A percentile compares a stretch with the other conserved stretches of the same genome.
These are phyloP conservation scores for Cosmorhoe ocellata DNA, from an alignment of 2,888 invertebrate species.

Conservation along the genomic window DNA sequence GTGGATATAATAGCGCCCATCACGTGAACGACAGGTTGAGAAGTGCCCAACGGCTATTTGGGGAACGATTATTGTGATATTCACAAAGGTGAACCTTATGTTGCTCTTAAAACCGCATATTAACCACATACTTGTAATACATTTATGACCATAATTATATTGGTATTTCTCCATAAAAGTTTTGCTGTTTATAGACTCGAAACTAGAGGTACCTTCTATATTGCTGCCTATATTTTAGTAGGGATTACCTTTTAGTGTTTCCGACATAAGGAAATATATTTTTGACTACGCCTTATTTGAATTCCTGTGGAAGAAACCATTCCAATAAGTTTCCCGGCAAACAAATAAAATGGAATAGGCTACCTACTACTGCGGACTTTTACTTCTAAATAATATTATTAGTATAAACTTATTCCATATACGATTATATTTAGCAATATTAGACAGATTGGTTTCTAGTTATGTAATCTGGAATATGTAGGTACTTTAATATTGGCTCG, in stretches of 20 bases:
- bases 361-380: slow-evolving; percentile 31
- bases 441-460: background rate
- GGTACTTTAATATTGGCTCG: background rate
- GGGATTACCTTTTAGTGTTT: slow-evolving; percentile 17
- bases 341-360: slow-evolving; percentile 35
- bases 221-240: background rate
- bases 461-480: background rate
- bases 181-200: background rate
- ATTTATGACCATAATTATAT: background rate
- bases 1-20: slow-evolving; percentile 42
- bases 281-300: slow-evolving; percentile 33
- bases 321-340: slow-evolving; percentile 34
- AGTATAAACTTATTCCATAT: background rate
- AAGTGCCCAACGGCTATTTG: slow-evolving; percentile 19
- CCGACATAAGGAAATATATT: slow-evolving; percentile 23
- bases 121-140: background rate
- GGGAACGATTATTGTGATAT: slow-evolving; percentile 14
- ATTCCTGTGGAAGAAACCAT: slow-evolving; percentile 33
- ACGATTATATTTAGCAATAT: background rate
- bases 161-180: background rate
- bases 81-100: slow-evolving; percentile 9
- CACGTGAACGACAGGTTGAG: slow-evolving; percentile 27
- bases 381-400: slow-evolving; percentile 27
- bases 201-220: background rate
- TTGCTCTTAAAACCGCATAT: slow-evolving; percentile 3